Evolutionary conservation across 2,888 invertebrate genomes (phyloP), one percentile per base, ranked within the genome.

Genomic region (Chloromyia formosa): DNA sequence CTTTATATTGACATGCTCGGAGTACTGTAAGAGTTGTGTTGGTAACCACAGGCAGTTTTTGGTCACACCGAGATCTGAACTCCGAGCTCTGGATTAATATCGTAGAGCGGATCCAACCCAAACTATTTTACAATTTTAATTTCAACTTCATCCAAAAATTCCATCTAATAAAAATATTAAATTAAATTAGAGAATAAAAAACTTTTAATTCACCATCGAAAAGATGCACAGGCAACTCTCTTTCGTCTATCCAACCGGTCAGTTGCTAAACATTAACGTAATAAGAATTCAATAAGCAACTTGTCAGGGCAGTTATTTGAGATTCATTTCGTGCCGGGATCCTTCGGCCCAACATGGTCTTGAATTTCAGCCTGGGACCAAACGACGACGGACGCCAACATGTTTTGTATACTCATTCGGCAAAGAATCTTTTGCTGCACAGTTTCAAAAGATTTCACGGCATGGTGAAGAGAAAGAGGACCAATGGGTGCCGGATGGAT

Each of bases 241-340:
- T 2, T 35, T 35, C 27, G 27, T 35, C 7, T 49, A 49, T 4
- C 40, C 35, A 40, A 22, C 1, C 20, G 49, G 66, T 49, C 66
- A 22, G 20, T 45, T 20, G 45, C 42, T 22, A 42, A 35, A 1
- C 66, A 66, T 66, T 45, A 45, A 49, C 49, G 49, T 20, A 66
- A 49, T 66, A 66, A 66, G 45, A 66, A 66, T 66, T 66, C 66
- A 66, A 66, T 66, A 66, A 66, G 66, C 66, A 49, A 45, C 45
- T 66, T 66, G 66, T 49, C 45, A 66, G 66, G 49, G 66, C 66
- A 66, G 66, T 66, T 66, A 64, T 49, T 66, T 20, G 49, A 66
- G 66, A 66, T 66, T 66, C 66, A 42, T 66, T 45, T 49, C 49
- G 49, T 45, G 9, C 66, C 14, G 62, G 16, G 62, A 62, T 62